Evolutionary conservation across 1,140 invertebrate genomes (phyloP), one percentile per base, ranked within the genome.

Genomic region (Sinella curviseta): DNA sequence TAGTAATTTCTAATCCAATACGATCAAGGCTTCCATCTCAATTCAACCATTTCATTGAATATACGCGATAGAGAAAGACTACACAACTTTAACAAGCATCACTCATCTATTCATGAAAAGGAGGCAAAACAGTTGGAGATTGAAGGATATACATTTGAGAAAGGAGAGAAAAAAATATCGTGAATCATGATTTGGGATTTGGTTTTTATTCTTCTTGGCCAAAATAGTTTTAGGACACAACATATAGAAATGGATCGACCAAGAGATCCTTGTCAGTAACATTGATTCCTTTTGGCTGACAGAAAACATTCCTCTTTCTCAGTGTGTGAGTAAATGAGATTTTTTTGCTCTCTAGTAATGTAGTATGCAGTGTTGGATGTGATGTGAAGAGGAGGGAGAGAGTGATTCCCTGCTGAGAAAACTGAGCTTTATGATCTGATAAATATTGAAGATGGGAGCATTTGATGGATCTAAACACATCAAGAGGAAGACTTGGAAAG

Each of bases 391-490:
- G 24, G 24, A 65, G 14, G 30, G n/a, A 8, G 65, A 33, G n/a
- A 70, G 30, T 70, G 65, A 70, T 70, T 70, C 65, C 65, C 26
- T 70, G 65, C 65, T 70, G 65, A 8, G 65, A 33, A 33, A 33
- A 33, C 55, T 60, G 55, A 70, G 65, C 65, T 70, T 70, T 70
- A 70, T 70, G 65, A 70, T 70, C 65, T 70, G 65, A 70, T 70
- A 70, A 70, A 70, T 70, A 70, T 70, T 70, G 31, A 70, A 70
- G 28, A 33, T 33, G 65, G 31, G 65, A 33, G n/a, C 31, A 16
- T 31, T 30, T 70, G 26, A 70, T 33, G 31, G 65, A 70, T 70
- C 26, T 33, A 12, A 31, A 70, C 24, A 33, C 31, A 70, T 70
- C 55, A 60, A 60, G 24, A 60, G 14, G n/a, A n/a, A n/a, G n/a